Percentiles rank a stretch among this genome's conserved stretches.
phyloP scores from a whole-genome alignment of 2,888 invertebrate species.

The Isoperla grammatica region DNA sequence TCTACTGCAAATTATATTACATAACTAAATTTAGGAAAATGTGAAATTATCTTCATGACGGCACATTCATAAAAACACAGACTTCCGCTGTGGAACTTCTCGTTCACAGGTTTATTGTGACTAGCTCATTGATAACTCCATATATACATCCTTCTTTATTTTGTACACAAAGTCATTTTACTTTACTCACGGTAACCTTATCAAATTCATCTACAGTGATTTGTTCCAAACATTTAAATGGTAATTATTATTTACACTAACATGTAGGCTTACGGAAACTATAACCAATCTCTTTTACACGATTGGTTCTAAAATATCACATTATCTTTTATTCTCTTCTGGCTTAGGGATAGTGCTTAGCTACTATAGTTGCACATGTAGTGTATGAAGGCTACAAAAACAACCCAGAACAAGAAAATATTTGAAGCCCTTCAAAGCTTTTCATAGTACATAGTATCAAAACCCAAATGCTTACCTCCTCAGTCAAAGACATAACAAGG shows the following conservation, averaged over 20 bases:
- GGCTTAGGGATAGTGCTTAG: neutral
- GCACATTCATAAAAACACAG: too few relatives aligned
- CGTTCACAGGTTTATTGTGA: conserved; percentile 17
- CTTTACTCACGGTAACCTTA: conserved; percentile 12
- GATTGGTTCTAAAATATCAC: conserved; percentile 21
- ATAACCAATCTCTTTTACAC: conserved; percentile 20
- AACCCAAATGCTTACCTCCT: too few relatives aligned
- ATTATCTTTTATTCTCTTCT: conserved; percentile 12
- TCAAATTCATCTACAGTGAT: conserved; percentile 15
- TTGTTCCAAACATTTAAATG: conserved; percentile 20
- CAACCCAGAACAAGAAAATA: too few relatives aligned
- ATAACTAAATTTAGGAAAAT: neutral
- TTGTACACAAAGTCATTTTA: conserved; percentile 16
- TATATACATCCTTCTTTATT: conserved; percentile 11
- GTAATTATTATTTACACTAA: conserved; percentile 21
- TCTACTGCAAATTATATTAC: too few relatives aligned
- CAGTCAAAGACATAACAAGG: too few relatives aligned
- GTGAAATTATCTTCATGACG: neutral
- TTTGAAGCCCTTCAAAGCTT: too few relatives aligned
- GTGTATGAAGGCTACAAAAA: too few relatives aligned
- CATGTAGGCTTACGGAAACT: conserved; percentile 29
- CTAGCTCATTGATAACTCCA: conserved; percentile 18
- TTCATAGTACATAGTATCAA: too few relatives aligned
- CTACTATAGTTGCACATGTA: too few relatives aligned
- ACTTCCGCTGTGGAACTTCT: neutral